Base-by-base conservation (phyloP, 1,140 invertebrate species). In the Sarcophaga bullata region DNA sequence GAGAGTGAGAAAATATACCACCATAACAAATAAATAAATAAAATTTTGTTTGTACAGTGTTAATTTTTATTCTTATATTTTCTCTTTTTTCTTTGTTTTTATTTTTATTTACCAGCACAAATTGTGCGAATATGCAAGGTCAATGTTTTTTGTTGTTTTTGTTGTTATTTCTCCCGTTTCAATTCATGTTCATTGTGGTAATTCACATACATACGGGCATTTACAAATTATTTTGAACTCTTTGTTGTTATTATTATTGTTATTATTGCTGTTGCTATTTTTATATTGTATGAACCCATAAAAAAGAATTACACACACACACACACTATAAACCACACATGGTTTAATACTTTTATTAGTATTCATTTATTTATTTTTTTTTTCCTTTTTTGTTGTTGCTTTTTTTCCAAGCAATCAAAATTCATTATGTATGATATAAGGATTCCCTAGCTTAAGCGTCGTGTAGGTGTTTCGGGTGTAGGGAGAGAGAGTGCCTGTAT, bases 121-220 rank as follows among this genome's bases (percentile, higher is more conserved):
- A 73, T 81, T 80, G 81, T 81, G 81, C 81, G 81, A 81, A 81
- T 49, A 68, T 80, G 73, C 80, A 83, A 83, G 73, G 72, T 81
- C 50, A 81, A 83, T 82, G 82, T 76, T 73, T 49, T 81, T 19
- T 72, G 49, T 68, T 82, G 50, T 80, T 80, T 46, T 80, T 58
- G 15, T 73, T 80, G n/a, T 25, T 37, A 72, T 25, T 49, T n/a
- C 46, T 54, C 13, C 58, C 80, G 3, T 11, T 73, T 47, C 76
- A 50, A 37, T 11, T 82, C 58, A 9, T 47, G 37, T 49, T 48
- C 13, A 48, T 37, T 75, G 37, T 48, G n/a, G 37, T 13, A 13
- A 49, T 47, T 37, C 25, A 49, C 37, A 10, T 13, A 48, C 17
- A 25, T 10, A 19, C 58, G 3, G 1, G 15, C 19, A 68, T 19